Evolutionary conservation across 2,888 invertebrate species (phyloP).

Genomic region (Therioaphis trifolii): DNA sequence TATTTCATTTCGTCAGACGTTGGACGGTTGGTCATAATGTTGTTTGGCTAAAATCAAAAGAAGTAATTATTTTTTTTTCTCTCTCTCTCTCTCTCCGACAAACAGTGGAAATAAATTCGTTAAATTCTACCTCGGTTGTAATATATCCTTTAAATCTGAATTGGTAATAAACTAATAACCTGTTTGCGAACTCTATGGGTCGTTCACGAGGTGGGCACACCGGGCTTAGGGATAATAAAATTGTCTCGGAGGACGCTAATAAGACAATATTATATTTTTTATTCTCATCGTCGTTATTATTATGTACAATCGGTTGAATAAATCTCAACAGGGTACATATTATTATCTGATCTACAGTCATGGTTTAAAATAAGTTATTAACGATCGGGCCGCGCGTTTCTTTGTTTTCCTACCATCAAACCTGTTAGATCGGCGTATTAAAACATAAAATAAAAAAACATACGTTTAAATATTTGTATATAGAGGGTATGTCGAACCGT

Average conservation of each 20-base stretch:
- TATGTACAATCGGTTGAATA: slow-evolving; percentile 15
- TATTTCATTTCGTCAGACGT: neutral
- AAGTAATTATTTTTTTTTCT: too few species aligned
- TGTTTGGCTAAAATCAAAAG: too few species aligned
- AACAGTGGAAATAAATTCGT: too few species aligned
- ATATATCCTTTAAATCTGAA: too few species aligned
- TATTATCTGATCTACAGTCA: slow-evolving; percentile 53
- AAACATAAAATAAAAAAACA: slow-evolving; percentile 3
- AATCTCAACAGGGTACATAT: slow-evolving; percentile 34
- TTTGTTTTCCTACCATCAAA: slow-evolving; percentile 49
- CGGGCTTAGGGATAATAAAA: slow-evolving; percentile 15
- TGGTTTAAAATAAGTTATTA: slow-evolving; percentile 57
- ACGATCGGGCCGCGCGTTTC: slow-evolving; percentile 41
- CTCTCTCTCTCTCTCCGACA: too few species aligned
- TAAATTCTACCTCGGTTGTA: neutral
- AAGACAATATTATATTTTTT: slow-evolving; percentile 37
- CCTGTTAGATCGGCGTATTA: slow-evolving; percentile 22
- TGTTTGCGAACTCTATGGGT: neutral
- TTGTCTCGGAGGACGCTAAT: slow-evolving; percentile 24
- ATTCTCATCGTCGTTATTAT: too few species aligned
- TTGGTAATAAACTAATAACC: neutral
- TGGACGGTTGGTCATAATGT: neutral
- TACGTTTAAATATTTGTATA: slow-evolving; percentile 48
- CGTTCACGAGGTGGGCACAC: neutral
- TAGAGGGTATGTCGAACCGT: neutral